Base-by-base conservation (phyloP, 2,888 invertebrate genomes). In the Eristalis tenax region DNA sequence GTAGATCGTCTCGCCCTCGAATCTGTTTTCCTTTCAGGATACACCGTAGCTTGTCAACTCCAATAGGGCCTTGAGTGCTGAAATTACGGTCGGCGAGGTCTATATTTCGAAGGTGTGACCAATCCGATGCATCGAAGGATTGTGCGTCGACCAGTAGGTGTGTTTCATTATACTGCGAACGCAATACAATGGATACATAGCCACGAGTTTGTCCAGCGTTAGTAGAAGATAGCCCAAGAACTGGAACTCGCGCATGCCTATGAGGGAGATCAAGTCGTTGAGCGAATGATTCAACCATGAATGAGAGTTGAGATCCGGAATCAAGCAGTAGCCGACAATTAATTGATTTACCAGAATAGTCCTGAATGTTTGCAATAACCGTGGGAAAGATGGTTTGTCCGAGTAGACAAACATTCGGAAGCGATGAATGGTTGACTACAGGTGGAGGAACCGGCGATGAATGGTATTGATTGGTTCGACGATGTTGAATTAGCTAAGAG, bases 21-120 rank as follows among this genome's bases (percentile, higher is more conserved):
- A 59, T 38, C 40, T 76, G 26, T 11, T 57, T 22, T 23, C 18
- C 61, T 23, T 59, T 15, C 0, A 76, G 13, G 18, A 66, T 76
- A 8, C 10, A 15, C 40, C 76, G 22, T n/a, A n/a, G n/a, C 22
- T 35, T 77, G 22, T 77, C 76, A 8, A 50, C 76, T 0, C 76
- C 61, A 4, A 77, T 35, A 1, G 65, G 18, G n/a, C 35, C 18
- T 5, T 40, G 13, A 18, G n/a, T 61, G 22, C 63, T 79, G 35
- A 65, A 65, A 15, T 23, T 4, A 13, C 56, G 35, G 64, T 74
- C 65, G 2, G 64, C 56, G 15, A 38, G 38, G 3, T 22, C 22
- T 35, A 38, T 15, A 38, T 64, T 32, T 64, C 22, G n/a, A 35
- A 38, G 4, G 23, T 65, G 65, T 18, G 35, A 32, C 65, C n/a